These are phyloP conservation scores for Ahaetulla prasina DNA, from an alignment of 2,113 vertebrate species.

Conservation along the genomic window DNA sequence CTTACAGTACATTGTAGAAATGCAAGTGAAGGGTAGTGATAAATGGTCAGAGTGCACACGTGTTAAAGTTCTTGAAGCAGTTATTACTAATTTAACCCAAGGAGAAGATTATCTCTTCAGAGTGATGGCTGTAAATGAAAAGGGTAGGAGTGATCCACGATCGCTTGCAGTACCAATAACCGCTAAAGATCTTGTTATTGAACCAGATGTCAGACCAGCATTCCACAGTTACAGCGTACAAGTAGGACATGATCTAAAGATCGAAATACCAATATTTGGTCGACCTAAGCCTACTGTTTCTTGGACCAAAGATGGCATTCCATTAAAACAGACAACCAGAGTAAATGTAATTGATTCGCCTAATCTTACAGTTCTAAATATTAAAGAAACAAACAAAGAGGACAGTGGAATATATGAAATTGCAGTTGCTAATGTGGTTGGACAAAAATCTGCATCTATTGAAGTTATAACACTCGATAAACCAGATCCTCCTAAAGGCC, in stretches of 20 bases:
- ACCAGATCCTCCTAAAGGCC: slow-evolving; percentile 89
- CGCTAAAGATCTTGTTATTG: slow-evolving; percentile 92
- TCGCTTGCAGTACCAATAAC: slow-evolving; percentile 87
- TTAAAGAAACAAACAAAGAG: slow-evolving; percentile 90
- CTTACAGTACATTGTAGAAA: slow-evolving; percentile 90
- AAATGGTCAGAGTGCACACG: slow-evolving; percentile 91
- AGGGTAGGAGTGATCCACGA: slow-evolving; percentile 93
- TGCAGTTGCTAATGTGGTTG: slow-evolving; percentile 80
- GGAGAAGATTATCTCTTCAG: slow-evolving; percentile 94
- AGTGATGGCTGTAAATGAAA: slow-evolving; percentile 94
- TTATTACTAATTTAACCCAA: slow-evolving; percentile 84
- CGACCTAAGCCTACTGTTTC: slow-evolving; percentile 88
- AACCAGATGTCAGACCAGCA: slow-evolving; percentile 87
- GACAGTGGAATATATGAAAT: slow-evolving; percentile 91
- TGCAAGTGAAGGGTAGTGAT: slow-evolving; percentile 88
- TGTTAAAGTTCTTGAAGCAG: slow-evolving; percentile 88
- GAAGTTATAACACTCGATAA: slow-evolving; percentile 94
- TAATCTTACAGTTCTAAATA: slow-evolving; percentile 79
- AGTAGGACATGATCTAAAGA: slow-evolving; percentile 87
- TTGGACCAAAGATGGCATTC: slow-evolving; percentile 88
- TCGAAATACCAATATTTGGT: slow-evolving; percentile 89
- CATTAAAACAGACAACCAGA: slow-evolving; percentile 90
- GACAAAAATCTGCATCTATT: slow-evolving; percentile 85
- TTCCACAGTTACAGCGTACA: slow-evolving; percentile 91
- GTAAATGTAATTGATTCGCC: slow-evolving; percentile 80